phyloP scores from a whole-genome alignment of 2,797 vertebrate species.

The Hozukius guyotensis region DNA sequence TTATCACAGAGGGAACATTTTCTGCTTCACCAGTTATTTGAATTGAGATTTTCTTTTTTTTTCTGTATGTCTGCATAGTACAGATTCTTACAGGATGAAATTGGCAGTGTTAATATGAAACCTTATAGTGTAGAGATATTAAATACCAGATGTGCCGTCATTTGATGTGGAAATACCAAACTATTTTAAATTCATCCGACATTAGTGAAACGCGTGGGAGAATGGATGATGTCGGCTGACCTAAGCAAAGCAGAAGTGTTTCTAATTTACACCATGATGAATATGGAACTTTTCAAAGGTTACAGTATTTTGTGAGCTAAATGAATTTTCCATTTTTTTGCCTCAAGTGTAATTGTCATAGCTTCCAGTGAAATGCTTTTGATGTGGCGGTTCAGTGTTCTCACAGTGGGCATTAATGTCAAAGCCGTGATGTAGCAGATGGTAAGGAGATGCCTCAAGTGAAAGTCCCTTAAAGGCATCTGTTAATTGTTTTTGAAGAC shows the following conservation, averaged over 20 bases:
- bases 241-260: neutral
- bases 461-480: constrained; percentile 75
- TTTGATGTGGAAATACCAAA: constrained; percentile 28
- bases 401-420: constrained; percentile 72
- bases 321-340: constrained; percentile 48
- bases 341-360: constrained; percentile 20
- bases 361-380: constrained; percentile 53
- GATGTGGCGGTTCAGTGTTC: constrained; percentile 40
- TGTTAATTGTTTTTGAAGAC: constrained; percentile 78
- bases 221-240: constrained; percentile 17
- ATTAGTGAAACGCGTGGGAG: constrained; percentile 5
- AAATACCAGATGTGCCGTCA: constrained; percentile 38
- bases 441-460: constrained; percentile 76
- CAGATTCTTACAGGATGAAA: constrained; percentile 53
- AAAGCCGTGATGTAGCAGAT: constrained; percentile 76
- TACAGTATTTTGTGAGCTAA: constrained; percentile 9
- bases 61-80: constrained; percentile 51
- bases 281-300: constrained; percentile 18
- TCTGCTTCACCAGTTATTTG: constrained; percentile 69
- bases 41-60: constrained; percentile 58
- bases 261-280: constrained; percentile 6
- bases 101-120: constrained; percentile 49
- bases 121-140: constrained; percentile 32
- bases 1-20: constrained; percentile 75
- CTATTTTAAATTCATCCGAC: constrained; percentile 19